Percentiles rank a stretch among this genome's conserved stretches.
These are phyloP conservation scores for Himalopsyche anomala DNA, from an alignment of 2,888 invertebrate genomes.

Conservation along the genomic window DNA sequence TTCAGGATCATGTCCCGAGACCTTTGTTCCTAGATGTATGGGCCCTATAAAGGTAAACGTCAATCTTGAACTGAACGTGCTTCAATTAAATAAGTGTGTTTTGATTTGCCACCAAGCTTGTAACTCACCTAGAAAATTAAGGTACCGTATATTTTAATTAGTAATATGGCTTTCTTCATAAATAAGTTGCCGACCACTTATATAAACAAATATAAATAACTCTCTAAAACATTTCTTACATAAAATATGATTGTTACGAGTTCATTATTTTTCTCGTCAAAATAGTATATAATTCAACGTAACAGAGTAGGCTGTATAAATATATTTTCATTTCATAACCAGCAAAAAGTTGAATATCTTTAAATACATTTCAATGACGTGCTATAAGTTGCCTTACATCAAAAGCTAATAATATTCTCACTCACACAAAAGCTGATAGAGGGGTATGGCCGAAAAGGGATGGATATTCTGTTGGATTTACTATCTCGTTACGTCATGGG, in stretches of 20 bases:
- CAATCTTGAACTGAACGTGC: no score
- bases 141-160: no score
- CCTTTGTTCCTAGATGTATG: no score
- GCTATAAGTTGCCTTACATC: constrained; percentile 7
- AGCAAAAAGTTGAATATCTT: neutral
- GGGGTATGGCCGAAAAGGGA: neutral
- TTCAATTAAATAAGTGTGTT: no score
- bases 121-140: no score
- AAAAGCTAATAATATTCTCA: constrained; percentile 2
- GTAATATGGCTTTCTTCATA: no score
- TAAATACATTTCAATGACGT: neutral
- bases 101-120: no score
- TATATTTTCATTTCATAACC: neutral
- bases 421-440: neutral
- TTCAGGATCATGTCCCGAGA: no score
- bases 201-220: neutral
- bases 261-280: neutral
- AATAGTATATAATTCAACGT: neutral
- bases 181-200: no score
- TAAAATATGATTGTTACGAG: neutral
- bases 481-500: constrained; percentile 20
- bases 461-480: constrained; percentile 10
- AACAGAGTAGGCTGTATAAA: neutral
- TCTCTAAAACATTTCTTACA: neutral
- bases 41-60: no score